Percentiles rank a stretch among this genome's conserved stretches.
These are phyloP conservation scores for Anoplius nigerrimus DNA, from an alignment of 2,888 invertebrate species.

Conservation along the genomic window DNA sequence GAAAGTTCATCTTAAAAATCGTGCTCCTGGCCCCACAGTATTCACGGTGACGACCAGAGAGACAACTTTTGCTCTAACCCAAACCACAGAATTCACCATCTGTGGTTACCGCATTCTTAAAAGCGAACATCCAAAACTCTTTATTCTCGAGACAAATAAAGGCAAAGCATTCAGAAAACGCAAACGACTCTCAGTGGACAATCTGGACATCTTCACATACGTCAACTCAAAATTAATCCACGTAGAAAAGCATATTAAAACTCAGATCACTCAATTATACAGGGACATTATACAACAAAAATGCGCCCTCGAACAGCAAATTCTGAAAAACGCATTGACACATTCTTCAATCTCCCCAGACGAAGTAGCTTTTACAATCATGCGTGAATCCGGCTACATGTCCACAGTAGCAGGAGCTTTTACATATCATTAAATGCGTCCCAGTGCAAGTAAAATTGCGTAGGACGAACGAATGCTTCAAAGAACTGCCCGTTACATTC, in stretches of 20 bases:
- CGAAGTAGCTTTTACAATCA: conserved; percentile 49
- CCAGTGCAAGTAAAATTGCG: conserved; percentile 41
- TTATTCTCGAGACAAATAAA: not conserved
- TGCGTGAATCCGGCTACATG: conserved; percentile 50
- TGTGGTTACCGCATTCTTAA: not conserved
- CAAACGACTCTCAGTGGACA: not conserved
- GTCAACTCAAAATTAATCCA: conserved; percentile 55
- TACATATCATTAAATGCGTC: conserved; percentile 27
- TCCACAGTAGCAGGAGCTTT: conserved; percentile 48
- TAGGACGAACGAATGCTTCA: conserved; percentile 37
- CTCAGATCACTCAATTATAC: conserved; percentile 44
- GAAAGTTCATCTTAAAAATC: not conserved
- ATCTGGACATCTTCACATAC: conserved; percentile 41
- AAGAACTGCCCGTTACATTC: conserved; percentile 51
- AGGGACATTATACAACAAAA: conserved; percentile 39
- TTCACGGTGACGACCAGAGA: not conserved
- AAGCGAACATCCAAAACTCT: not conserved
- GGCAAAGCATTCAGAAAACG: conserved; percentile 10
- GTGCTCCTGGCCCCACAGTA: not conserved
- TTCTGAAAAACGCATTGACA: conserved; percentile 47
- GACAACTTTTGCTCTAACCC: not conserved
- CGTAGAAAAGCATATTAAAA: conserved; percentile 48
- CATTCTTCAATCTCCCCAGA: conserved; percentile 50
- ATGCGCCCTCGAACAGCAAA: conserved; percentile 53
- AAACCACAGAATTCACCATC: not conserved